Evolutionary conservation across 1,140 invertebrate genomes (phyloP), one percentile per base, ranked within the genome.

Genomic region (Zaprionus davidi): DNA sequence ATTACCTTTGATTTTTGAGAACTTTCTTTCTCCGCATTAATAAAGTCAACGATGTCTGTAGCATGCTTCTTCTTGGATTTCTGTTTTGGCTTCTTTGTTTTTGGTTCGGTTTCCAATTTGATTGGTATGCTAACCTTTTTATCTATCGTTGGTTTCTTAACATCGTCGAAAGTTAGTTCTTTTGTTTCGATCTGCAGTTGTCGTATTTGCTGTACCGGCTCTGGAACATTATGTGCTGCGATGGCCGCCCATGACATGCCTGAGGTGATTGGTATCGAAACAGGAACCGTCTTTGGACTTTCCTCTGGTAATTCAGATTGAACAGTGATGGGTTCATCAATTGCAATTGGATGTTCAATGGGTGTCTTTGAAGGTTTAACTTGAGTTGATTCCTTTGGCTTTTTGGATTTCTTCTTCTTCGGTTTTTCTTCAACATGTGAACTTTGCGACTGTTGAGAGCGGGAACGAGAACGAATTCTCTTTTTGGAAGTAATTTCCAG

Each of bases 191-290:
- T 67, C 66, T 63, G 68, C 20, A 92, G 71, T 13, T 62, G 59
- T 12, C 91, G 72, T 36, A 92, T 92, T 71, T 86, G 79, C 38
- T 92, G 91, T 22, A 74, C 58, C 1, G 91, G 91, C 58, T 91
- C 76, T n/a, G 91, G 91, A 28, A 92, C 91, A 73, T 92, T 92
- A 44, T 92, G 85, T 15, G 91, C 91, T 44, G 91, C 76, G 20
- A 92, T 90, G 0, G 85, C 91, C 12, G 91, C 91, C 91, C 91
- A 92, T 17, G 91, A 92, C 71, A 92, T 78, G 3, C 87, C 87
- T 17, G 80, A 77, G 4, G 73, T 81, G 31, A 69, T 36, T 2
- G 73, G 68, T 22, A 70, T n/a, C 15, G 55, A 15, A 41, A 31
- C 51, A 9, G 5, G 28, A 0, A 26, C 17, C 17, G 55, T 9